phyloP scores from a whole-genome alignment of 1,140 invertebrate genomes.

The Drosophila paulistorum region DNA sequence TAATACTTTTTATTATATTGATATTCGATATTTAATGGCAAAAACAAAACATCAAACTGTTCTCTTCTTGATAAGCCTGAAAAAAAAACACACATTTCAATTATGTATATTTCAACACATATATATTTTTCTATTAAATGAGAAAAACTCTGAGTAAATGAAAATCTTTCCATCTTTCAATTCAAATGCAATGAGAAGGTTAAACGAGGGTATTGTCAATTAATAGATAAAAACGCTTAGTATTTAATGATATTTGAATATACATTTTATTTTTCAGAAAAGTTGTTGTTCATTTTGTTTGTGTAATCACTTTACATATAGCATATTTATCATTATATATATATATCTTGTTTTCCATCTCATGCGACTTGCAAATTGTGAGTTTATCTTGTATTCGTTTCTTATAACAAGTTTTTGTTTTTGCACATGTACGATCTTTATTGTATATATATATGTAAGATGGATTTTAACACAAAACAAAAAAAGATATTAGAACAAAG shows the following conservation, averaged over 20 bases:
- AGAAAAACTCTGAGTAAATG: slow-evolving; percentile 52
- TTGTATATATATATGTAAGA: neutral
- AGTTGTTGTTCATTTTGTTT: slow-evolving; percentile 69
- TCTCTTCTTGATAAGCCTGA: slow-evolving; percentile 57
- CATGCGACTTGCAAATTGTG: slow-evolving; percentile 26
- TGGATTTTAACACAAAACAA: slow-evolving; percentile 18
- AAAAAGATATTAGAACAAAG: neutral
- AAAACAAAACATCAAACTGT: slow-evolving; percentile 28
- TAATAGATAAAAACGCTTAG: slow-evolving; percentile 3
- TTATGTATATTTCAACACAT: slow-evolving; percentile 57
- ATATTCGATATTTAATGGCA: slow-evolving; percentile 47
- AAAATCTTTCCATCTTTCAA: neutral
- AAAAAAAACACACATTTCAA: slow-evolving; percentile 30
- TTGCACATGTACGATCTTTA: slow-evolving; percentile 57
- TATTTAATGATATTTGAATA: slow-evolving; percentile 71
- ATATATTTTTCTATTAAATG: slow-evolving; percentile 75
- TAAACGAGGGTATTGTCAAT: too few species aligned
- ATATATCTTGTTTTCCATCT: slow-evolving; percentile 47
- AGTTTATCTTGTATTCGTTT: slow-evolving; percentile 29
- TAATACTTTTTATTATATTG: slow-evolving; percentile 34
- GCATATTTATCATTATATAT: slow-evolving; percentile 59
- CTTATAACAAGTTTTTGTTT: slow-evolving; percentile 19
- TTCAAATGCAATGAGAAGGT: neutral
- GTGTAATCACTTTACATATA: slow-evolving; percentile 74
- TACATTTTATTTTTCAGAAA: slow-evolving; percentile 81